These are phyloP conservation scores for Semaprochilodus insignis DNA, from an alignment of 2,797 vertebrate genomes.

Conservation along the genomic window DNA sequence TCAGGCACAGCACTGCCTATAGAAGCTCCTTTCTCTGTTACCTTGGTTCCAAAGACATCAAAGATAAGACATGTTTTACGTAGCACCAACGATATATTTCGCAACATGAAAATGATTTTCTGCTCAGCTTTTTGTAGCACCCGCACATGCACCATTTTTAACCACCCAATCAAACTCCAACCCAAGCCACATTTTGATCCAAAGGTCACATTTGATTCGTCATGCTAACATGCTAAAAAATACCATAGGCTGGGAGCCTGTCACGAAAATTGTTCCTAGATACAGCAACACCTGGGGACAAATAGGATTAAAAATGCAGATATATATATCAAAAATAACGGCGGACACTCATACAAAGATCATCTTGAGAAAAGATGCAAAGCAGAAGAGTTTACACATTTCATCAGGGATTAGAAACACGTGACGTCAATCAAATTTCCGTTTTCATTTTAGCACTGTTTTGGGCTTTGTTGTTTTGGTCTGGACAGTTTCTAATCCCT, in stretches of 20 bases:
- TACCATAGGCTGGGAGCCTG: conserved; percentile 75
- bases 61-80: background rate
- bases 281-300: conserved; percentile 71
- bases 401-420: conserved; percentile 27
- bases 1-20: background rate
- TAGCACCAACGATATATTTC: background rate
- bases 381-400: background rate
- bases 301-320: conserved; percentile 49
- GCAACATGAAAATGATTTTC: background rate
- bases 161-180: conserved; percentile 54
- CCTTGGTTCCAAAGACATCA: background rate
- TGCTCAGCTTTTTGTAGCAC: background rate
- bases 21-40: background rate
- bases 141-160: conserved; percentile 43
- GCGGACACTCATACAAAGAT: background rate
- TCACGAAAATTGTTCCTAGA: conserved; percentile 73
- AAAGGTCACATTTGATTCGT: conserved; percentile 56
- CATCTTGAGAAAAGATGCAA: background rate
- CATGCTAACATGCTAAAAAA: conserved; percentile 49
- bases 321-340: conserved; percentile 4
- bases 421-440: background rate
- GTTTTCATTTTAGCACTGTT: background rate
- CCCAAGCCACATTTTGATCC: conserved; percentile 41
- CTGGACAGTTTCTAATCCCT: conserved; percentile 4
- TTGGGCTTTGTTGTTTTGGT: background rate